Conservation (phyloP, 1,140 invertebrate genomes). For the Plectus sambesii region DNA sequence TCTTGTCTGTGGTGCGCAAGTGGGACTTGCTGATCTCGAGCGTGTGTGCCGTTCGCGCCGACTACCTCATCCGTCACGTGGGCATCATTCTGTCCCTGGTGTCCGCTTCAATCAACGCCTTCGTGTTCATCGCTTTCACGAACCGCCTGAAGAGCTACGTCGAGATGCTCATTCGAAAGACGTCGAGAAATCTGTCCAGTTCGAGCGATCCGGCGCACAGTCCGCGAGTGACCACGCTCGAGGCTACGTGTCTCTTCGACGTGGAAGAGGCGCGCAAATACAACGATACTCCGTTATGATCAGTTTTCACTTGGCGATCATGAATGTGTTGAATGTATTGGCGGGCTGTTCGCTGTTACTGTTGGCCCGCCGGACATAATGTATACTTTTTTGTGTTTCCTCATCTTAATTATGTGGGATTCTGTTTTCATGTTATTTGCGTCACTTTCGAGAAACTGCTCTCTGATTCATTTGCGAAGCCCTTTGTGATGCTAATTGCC, state of each 20-base stretch:
- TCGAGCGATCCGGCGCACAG: constrained; percentile 39
- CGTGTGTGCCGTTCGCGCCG: constrained; percentile 37
- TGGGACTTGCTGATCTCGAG: constrained; percentile 39
- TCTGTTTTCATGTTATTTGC: no score
- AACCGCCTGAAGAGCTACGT: constrained; percentile 37
- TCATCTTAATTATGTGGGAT: no score
- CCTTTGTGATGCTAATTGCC: no score
- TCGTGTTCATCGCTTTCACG: constrained; percentile 45
- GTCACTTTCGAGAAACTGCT: no score
- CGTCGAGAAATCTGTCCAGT: constrained; percentile 34
- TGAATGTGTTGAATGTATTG: no score
- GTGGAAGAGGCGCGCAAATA: no score
- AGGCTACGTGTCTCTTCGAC: constrained; percentile 23
- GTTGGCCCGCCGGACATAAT: no score
- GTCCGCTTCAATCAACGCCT: constrained; percentile 42
- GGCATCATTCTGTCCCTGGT: constrained; percentile 38
- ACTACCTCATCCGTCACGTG: constrained; percentile 43
- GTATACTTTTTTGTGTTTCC: no score
- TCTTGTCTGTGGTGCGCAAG: constrained; percentile 39
- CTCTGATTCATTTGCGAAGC: no score
- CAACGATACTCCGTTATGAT: no score
- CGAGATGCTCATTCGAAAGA: constrained; percentile 39
- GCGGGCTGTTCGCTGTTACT: no score
- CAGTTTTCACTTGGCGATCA: no score
- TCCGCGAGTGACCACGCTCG: constrained; percentile 31